Evolutionary conservation across 2,888 invertebrate genomes (phyloP), one percentile per base, ranked within the genome.

Genomic region (Phymatocera aterrima): DNA sequence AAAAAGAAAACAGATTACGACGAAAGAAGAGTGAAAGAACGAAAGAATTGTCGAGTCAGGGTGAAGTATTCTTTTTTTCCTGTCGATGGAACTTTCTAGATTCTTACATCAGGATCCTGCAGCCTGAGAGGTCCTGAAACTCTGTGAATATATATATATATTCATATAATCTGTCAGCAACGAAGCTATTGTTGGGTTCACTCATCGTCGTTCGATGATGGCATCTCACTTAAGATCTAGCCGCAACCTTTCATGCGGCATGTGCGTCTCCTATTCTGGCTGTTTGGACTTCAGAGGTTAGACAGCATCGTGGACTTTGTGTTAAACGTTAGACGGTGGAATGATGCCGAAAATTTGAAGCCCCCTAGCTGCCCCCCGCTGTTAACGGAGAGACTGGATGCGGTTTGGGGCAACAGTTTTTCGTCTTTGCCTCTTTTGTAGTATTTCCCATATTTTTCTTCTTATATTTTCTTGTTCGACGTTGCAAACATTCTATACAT

Each of bases 181-280:
- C 15, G 48, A 18, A 28, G 18, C 68, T 18, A 72, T 72, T 72
- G 70, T 72, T 72, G 18, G 40, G 48, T 31, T 51, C n/a, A n/a
- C 51, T 72, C 70, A 72, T 48, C 70, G 70, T 72, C 51, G n/a
- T n/a, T n/a, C n/a, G 51, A 34, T 18, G 28, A n/a, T 72, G 34
- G 51, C 15, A 51, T 72, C 70, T 72, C 34, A 72, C 48, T 72
- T 72, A 72, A 72, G 70, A 72, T 72, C 51, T 72, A 72, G 70
- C 70, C 70, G 48, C 48, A 51, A 28, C 43, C 10, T 46, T 64
- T 64, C 24, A 37, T 37, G 64, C 12, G 8, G 28, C 21, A 8
- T 18, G 18, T n/a, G n/a, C n/a, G n/a, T n/a, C n/a, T n/a, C n/a
- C 54, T 6, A 18, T 54, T 31, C 54, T 28, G n/a, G n/a, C n/a